Base-by-base conservation (phyloP, 2,888 invertebrate genomes). In the Drosophila lacicola region DNA sequence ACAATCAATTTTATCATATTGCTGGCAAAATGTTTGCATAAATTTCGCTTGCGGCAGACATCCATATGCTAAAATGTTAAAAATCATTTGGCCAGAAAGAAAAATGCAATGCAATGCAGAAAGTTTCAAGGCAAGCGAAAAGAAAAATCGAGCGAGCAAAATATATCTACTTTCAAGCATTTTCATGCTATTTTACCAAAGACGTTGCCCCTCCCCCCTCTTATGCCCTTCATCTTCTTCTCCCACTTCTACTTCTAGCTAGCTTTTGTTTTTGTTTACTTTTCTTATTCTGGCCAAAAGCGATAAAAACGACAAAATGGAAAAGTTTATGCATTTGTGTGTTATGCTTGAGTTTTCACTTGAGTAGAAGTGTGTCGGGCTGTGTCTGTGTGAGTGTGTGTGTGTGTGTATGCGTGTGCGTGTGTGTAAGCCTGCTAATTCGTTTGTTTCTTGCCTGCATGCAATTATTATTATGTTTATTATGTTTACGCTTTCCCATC, bases 1-100 rank as follows among this genome's bases (percentile, higher is more conserved):
- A 65, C 85, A 82, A 78, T 82, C 86, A 85, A 82, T 82, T 88
- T 78, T 68, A 82, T 82, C 82, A 88, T 81, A 81, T 85, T 81
- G 80, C 76, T 64, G 58, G 74, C 47, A 66, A 83, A 83, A 81
- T 83, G 84, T 86, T 83, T 86, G 81, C 83, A 81, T 81, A 81
- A 76, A 83, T 77, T 79, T 61, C 51, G 80, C 85, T 70, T 63
- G 74, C 66, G 70, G 80, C 82, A 64, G 55, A 69, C 60, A 53
- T 66, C 57, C 65, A 74, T 74, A 74, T 83, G 77, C 83, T 74
- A 81, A 82, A 73, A 82, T 78, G 80, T 54, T 67, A 66, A 80
- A 67, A 84, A 80, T 67, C 85, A 74, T 73, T 71, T 74, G 68
- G 50, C 37, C 50, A 45, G 47, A 60, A 50, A 41, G 49, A 63